Conservation (phyloP, 2,888 invertebrate species). For the Ichneumoninae sp. region DNA sequence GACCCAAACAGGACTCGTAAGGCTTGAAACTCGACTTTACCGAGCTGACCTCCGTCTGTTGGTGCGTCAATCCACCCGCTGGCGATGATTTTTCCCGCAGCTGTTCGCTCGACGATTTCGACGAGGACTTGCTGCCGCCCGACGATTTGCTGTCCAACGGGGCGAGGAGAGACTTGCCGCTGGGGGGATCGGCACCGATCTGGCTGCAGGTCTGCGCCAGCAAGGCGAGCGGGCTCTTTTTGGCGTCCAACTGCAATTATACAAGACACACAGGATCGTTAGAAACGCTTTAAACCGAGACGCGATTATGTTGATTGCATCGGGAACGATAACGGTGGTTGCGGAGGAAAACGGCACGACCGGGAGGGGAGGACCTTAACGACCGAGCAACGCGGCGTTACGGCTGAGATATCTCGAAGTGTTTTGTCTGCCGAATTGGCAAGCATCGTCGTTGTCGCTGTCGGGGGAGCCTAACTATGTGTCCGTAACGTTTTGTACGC, state of each 20-base stretch:
- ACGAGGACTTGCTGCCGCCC: conserved; percentile 83
- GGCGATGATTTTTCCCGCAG: conserved; percentile 88
- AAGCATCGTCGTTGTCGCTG: conserved; percentile 35
- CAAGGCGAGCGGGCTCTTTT: conserved; percentile 97
- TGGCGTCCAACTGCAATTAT: conserved; percentile 96
- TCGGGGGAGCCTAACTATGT: conserved; percentile 35
- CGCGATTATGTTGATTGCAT: conserved; percentile 42
- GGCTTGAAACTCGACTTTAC: conserved; percentile 90
- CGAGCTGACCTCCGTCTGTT: conserved; percentile 79
- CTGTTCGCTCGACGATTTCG: conserved; percentile 80
- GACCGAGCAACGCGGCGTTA: conserved; percentile 46
- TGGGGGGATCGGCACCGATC: conserved; percentile 95
- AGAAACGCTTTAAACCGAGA: conserved; percentile 35
- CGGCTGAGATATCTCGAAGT: conserved; percentile 50
- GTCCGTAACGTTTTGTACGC: conserved; percentile 40
- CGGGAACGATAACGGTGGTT: background rate
- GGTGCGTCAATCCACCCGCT: conserved; percentile 71
- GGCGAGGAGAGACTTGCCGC: conserved; percentile 90
- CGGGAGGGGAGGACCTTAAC: conserved; percentile 41
- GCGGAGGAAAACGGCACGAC: conserved; percentile 17
- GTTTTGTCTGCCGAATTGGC: conserved; percentile 61
- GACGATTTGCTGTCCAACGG: conserved; percentile 88
- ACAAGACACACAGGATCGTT: conserved; percentile 74
- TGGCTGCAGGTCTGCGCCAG: conserved; percentile 99
- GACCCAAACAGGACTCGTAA: conserved; percentile 89